Conservation (phyloP, 1,140 invertebrate species). For the Carposina sasakii region DNA sequence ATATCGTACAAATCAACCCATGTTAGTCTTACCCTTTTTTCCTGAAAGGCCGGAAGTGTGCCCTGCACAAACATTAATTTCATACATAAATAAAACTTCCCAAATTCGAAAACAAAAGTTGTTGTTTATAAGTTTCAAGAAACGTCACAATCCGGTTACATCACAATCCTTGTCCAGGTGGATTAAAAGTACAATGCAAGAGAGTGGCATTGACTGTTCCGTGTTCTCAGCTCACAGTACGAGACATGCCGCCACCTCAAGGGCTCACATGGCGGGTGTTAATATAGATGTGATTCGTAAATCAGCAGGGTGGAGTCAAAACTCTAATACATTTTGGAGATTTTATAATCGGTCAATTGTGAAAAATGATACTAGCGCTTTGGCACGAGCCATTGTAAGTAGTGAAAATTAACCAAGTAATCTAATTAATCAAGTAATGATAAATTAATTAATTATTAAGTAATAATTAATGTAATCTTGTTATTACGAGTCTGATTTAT, state of each 20-base stretch:
- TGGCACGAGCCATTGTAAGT: no score
- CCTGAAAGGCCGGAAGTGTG: constrained; percentile 3
- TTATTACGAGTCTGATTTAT: no score
- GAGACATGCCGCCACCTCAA: constrained; percentile 23
- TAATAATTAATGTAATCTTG: no score
- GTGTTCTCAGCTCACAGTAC: constrained; percentile 18
- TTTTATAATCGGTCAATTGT: no score
- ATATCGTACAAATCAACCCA: constrained; percentile 9
- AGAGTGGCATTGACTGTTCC: constrained; percentile 10
- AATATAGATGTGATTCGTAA: constrained; percentile 9
- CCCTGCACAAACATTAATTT: neutral
- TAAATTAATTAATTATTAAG: no score
- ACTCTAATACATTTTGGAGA: neutral
- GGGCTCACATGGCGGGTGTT: constrained; percentile 16
- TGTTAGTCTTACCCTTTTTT: constrained; percentile 8
- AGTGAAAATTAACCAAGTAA: no score
- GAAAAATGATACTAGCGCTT: no score
- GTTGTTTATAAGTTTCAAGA: neutral
- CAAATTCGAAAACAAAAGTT: neutral
- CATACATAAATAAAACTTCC: neutral
- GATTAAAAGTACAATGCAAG: constrained; percentile 11
- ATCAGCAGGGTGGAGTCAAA: neutral
- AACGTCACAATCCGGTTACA: constrained; percentile 7
- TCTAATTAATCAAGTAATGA: no score
- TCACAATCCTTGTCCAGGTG: constrained; percentile 20